Evolutionary conservation across 2,888 invertebrate species (phyloP), one percentile per base, ranked within the genome.

Genomic region (Keiferia lycopersicella): DNA sequence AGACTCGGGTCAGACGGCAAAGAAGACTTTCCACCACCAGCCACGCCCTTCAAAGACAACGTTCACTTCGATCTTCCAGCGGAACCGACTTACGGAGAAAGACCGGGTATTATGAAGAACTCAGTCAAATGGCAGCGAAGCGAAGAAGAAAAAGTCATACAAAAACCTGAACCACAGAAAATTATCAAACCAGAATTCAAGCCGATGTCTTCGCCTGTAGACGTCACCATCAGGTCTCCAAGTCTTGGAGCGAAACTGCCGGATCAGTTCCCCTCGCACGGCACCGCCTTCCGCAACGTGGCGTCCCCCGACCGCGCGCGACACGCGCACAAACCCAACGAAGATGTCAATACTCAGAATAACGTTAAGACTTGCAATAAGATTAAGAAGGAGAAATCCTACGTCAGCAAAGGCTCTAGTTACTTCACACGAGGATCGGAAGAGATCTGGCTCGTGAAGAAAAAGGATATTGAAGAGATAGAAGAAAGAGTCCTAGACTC

Each of bases 361-460:
- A 84, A 84, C 73, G 75, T 83, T 71, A 88, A 88, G 72, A 71
- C 83, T 7, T 88, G 88, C 10, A 34, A 34, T 76, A 91, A 90
- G 74, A 71, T 82, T 39, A 88, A 88, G 74, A 87, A 88, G 67
- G 86, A 89, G 66, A 85, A 87, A 70, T 84, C 86, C 66, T 87
- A 88, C 16, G 88, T 89, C 22, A 88, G 87, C 70, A 91, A 91
- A 68, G 90, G 90, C 0, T 88, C 90, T 26, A 88, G 89, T 66
- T 91, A 91, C 75, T 91, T 88, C 77, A 89, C 88, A 1, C 77
- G 91, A 57, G 91, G 91, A 14, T 87, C 91, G 0, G 91, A 91
- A 65, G 91, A 91, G 71, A 91, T 91, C 53, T 91, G 91, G 91
- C 78, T 91, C 50, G 91, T 91, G n/a, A 91, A 91, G 75, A 91